Base-by-base conservation (phyloP, 1,140 invertebrate species). In the Eurytemora carolleeae region DNA sequence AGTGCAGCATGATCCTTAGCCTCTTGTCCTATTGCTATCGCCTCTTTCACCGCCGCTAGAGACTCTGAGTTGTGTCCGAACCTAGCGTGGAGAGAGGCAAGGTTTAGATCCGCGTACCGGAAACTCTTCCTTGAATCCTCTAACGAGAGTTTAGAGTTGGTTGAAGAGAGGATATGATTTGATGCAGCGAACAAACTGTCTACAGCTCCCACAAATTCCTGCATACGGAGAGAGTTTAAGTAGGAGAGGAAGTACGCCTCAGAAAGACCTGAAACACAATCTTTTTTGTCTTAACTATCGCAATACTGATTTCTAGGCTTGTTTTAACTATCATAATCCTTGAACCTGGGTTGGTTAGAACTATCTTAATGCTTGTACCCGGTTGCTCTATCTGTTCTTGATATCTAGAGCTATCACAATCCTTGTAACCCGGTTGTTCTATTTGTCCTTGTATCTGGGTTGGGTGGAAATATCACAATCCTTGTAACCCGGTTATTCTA, bases 71-170 rank as follows among this genome's bases (percentile, higher is more conserved):
- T 87, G 67, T 57, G 74, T 66, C 64, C 24, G 65, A 57, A 66
- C 66, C 85, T 80, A 53, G 83, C 83, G 72, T 91, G 86, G 63
- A 93, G 76, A 23, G 87, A 83, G 1, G 87, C 87, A 63, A 93
- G 74, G 73, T 93, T 93, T 0, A 93, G 74, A 24, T 87, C 86
- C 16, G 89, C 88, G 73, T 89, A 93, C 68, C 89, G 77, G 68
- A 84, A 86, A 59, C 81, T 81, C 70, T 82, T 81, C 57, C 78
- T 78, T 70, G 80, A 81, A 64, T 86, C 83, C 64, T 82, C 80
- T 24, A 23, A 57, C 20, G 55, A 57, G 17, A n/a, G 24, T 16
- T 19, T 23, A 20, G 17, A 55, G 74, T 64, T 59, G 74, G 72
- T 2, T 78, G 76, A 56, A 79, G 79, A 62, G 85, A 12, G 31